Conservation (phyloP, 1,140 invertebrate genomes). For the Spodoptera litura region DNA sequence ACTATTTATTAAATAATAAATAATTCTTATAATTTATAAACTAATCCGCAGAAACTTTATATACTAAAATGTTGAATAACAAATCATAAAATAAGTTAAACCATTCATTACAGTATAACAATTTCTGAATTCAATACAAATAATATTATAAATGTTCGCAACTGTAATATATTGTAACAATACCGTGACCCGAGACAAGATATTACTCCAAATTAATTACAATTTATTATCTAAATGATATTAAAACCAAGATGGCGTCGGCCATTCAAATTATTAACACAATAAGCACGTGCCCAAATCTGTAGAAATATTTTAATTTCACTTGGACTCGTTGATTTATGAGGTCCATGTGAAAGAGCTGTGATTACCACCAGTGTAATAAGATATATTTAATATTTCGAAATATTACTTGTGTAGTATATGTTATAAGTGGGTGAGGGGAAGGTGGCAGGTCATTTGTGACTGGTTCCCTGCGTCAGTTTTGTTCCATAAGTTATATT, state of each 20-base stretch:
- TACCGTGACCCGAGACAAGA: slow-evolving; percentile 50
- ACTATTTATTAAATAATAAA: not conserved
- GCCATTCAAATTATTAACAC: slow-evolving; percentile 50
- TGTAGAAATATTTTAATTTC: slow-evolving; percentile 62
- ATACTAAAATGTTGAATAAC: too few relatives aligned
- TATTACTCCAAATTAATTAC: slow-evolving; percentile 53
- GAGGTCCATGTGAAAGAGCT: slow-evolving; percentile 64
- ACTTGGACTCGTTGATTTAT: slow-evolving; percentile 61
- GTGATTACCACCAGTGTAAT: slow-evolving; percentile 51
- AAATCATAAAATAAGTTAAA: slow-evolving; percentile 12
- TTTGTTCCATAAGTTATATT: slow-evolving; percentile 61
- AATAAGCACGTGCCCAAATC: slow-evolving; percentile 55
- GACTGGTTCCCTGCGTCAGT: slow-evolving; percentile 46
- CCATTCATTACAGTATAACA: not conserved
- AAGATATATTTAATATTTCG: slow-evolving; percentile 38
- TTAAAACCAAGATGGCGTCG: slow-evolving; percentile 48
- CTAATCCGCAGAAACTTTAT: too few relatives aligned
- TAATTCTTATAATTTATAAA: not conserved
- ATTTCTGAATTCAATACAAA: slow-evolving; percentile 37
- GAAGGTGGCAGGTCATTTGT: slow-evolving; percentile 29
- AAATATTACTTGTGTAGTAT: slow-evolving; percentile 31
- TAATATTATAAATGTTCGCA: slow-evolving; percentile 44
- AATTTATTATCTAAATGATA: slow-evolving; percentile 55
- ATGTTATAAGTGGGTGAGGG: slow-evolving; percentile 19
- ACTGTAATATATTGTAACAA: slow-evolving; percentile 52